A percentile compares a stretch with the other conserved stretches of the same genome.
phyloP scores from a whole-genome alignment of 2,888 invertebrate genomes.

The Clostera curtula region DNA sequence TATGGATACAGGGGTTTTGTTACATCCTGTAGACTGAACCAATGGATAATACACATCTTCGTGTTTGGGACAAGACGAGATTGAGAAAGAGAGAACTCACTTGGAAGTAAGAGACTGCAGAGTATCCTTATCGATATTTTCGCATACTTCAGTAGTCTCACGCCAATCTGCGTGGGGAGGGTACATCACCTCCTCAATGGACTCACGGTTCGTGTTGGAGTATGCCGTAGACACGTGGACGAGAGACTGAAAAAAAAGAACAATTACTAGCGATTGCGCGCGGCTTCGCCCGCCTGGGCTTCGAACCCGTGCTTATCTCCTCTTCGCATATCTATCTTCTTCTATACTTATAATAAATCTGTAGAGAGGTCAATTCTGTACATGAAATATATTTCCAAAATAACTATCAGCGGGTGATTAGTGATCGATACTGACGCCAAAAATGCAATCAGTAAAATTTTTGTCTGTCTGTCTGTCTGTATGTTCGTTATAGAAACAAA shows the following conservation, averaged over 20 bases:
- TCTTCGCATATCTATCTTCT: too few relatives aligned
- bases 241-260: slow-evolving; percentile 64
- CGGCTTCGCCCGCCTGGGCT: not conserved
- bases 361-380: too few relatives aligned
- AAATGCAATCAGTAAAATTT: too few relatives aligned
- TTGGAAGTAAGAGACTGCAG: slow-evolving; percentile 76
- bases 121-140: slow-evolving; percentile 72
- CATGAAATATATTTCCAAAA: too few relatives aligned
- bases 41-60: not conserved
- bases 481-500: too few relatives aligned
- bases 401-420: too few relatives aligned
- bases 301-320: too few relatives aligned
- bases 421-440: too few relatives aligned
- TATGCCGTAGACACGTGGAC: slow-evolving; percentile 93
- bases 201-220: slow-evolving; percentile 84
- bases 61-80: not conserved
- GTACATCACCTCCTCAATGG: slow-evolving; percentile 85
- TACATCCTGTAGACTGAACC: not conserved
- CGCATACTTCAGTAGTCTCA: slow-evolving; percentile 78
- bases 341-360: too few relatives aligned
- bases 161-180: slow-evolving; percentile 81
- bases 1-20: too few relatives aligned
- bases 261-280: not conserved
- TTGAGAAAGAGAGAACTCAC: slow-evolving; percentile 45
- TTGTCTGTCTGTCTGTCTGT: too few relatives aligned